Evolutionary conservation across 2,797 vertebrate genomes (phyloP).

Genomic region (Spheniscus humboldti): DNA sequence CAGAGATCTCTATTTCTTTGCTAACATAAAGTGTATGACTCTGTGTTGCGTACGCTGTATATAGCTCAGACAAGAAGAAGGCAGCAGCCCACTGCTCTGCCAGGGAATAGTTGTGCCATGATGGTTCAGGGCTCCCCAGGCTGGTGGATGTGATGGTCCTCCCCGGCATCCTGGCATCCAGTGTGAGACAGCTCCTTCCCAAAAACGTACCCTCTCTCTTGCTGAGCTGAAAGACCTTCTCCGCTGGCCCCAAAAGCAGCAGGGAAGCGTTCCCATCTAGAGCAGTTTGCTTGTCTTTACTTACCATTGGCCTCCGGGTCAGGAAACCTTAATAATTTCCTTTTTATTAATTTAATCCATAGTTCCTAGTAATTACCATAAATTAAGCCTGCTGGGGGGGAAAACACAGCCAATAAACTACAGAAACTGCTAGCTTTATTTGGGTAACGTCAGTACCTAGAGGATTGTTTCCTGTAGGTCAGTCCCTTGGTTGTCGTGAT

Average conservation of each 20-base stretch:
- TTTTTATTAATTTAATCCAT: constrained; percentile 66
- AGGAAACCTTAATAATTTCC: constrained; percentile 64
- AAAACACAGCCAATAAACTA: constrained; percentile 58
- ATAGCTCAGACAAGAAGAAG: neutral
- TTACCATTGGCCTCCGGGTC: constrained; percentile 44
- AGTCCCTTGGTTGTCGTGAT: constrained; percentile 22
- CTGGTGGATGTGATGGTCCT: neutral
- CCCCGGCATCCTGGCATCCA: rapidly evolving
- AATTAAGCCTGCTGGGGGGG: constrained; percentile 60
- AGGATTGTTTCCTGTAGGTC: constrained; percentile 40
- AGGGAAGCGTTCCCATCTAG: neutral
- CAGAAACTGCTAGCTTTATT: constrained; percentile 55
- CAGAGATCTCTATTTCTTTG: neutral
- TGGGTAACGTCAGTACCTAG: constrained; percentile 56
- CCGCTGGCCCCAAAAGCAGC: neutral
- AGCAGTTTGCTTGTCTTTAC: constrained; percentile 18
- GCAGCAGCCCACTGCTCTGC: neutral
- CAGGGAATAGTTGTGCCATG: neutral
- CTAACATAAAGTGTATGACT: neutral
- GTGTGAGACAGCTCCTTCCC: neutral
- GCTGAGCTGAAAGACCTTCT: neutral
- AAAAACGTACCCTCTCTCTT: neutral
- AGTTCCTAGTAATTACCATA: constrained; percentile 66
- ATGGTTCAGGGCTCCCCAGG: neutral
- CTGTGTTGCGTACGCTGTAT: neutral